Evolutionary conservation across 2,888 invertebrate genomes (phyloP), one percentile per base, ranked within the genome.

Genomic region (Parnassius smintheus): DNA sequence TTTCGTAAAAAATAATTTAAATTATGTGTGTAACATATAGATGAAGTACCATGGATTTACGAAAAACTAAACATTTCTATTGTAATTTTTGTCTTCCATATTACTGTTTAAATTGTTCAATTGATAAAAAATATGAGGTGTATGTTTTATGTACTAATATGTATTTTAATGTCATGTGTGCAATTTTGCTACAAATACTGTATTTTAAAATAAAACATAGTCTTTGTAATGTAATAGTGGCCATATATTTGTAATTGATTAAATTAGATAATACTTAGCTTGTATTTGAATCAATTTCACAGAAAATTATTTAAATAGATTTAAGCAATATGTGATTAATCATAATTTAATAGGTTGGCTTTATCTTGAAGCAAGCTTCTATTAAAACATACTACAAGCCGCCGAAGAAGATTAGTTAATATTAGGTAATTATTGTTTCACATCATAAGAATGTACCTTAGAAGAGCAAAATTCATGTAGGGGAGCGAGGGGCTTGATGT

Each of bases 291-390:
- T 57, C 42, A 41, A 22, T 55, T 35, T 13, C 25, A 44, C 41
- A 63, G 54, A 59, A 22, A 52, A 48, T 57, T 35, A 54, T 64
- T 61, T 41, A 56, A 62, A 60, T 64, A 35, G 62, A 50, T 56
- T 44, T 46, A 61, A 65, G 67, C 66, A 66, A 53, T 68, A 59
- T 63, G 57, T 53, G 57, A 63, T 66, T 59, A 69, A 69, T 67
- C 64, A 68, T 66, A 41, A 61, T 62, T 25, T 25, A n/a, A n/a
- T n/a, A n/a, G n/a, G n/a, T n/a, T n/a, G n/a, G n/a, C n/a, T n/a
- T n/a, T n/a, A n/a, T n/a, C n/a, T n/a, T n/a, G n/a, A n/a, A n/a
- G n/a, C n/a, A n/a, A n/a, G n/a, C n/a, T n/a, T n/a, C n/a, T n/a
- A n/a, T n/a, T n/a, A n/a, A n/a, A n/a, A n/a, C n/a, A n/a, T n/a